A percentile compares a stretch with the other conserved stretches of the same genome.
Evolutionary conservation across 2,797 vertebrate genomes (phyloP).

Genomic region (Chelon auratus): DNA sequence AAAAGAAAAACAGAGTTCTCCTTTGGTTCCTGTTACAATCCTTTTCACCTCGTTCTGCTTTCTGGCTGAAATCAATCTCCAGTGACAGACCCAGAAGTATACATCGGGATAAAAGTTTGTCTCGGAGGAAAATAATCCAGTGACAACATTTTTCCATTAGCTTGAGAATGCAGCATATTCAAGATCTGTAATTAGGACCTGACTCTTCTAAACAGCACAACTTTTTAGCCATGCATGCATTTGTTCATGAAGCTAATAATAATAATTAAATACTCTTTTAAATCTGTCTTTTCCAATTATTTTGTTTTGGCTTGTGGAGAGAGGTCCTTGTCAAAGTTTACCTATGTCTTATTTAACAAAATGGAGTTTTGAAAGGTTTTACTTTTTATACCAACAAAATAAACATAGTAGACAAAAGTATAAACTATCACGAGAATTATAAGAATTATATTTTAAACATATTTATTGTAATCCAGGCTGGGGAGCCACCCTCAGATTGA

Average conservation of each 20-base stretch:
- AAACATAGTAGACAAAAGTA: slow-evolving; percentile 5
- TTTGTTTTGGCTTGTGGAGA: neutral
- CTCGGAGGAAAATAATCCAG: slow-evolving; percentile 37
- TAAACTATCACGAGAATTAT: slow-evolving; percentile 13
- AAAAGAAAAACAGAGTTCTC: slow-evolving; percentile 71
- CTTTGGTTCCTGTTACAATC: slow-evolving; percentile 79
- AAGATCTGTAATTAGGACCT: neutral
- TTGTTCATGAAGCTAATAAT: too few relatives aligned
- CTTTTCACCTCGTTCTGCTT: slow-evolving; percentile 56
- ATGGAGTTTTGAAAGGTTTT: too few relatives aligned
- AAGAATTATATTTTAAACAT: neutral
- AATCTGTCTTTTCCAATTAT: neutral
- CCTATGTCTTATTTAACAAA: too few relatives aligned
- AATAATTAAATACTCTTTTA: too few relatives aligned
- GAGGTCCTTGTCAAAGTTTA: slow-evolving; percentile 1
- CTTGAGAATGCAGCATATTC: neutral
- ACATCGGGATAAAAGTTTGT: slow-evolving; percentile 55
- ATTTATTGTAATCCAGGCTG: slow-evolving; percentile 13
- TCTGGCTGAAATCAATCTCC: slow-evolving; percentile 61
- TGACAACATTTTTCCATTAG: slow-evolving; percentile 19
- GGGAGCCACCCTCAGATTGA: slow-evolving; percentile 7
- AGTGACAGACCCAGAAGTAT: slow-evolving; percentile 28
- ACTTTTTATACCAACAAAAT: too few relatives aligned
- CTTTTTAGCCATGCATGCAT: neutral
- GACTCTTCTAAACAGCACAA: neutral